These are phyloP conservation scores for Liopterus haemorrhoidalis DNA, from an alignment of 2,888 invertebrate species.

Conservation along the genomic window DNA sequence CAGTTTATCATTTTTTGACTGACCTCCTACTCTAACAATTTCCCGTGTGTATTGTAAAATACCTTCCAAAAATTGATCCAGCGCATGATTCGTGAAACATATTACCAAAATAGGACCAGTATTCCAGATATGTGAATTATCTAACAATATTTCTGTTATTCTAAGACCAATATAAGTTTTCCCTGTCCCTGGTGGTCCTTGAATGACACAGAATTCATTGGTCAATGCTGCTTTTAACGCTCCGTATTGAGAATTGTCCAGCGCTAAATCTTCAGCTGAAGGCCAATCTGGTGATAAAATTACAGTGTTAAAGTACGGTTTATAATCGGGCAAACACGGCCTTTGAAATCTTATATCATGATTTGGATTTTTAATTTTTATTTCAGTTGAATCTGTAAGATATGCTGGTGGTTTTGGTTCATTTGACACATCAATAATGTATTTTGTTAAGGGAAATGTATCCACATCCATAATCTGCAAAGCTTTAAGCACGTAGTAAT, in stretches of 20 bases:
- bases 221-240: slow-evolving; percentile 61
- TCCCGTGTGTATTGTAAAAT: slow-evolving; percentile 53
- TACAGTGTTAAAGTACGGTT: neutral
- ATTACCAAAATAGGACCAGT: slow-evolving; percentile 64
- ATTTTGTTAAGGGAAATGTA: slow-evolving; percentile 58
- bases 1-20: slow-evolving; percentile 56
- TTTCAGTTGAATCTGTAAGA: slow-evolving; percentile 27
- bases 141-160: slow-evolving; percentile 58
- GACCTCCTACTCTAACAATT: slow-evolving; percentile 64
- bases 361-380: neutral
- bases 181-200: slow-evolving; percentile 79
- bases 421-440: slow-evolving; percentile 53
- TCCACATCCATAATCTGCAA: slow-evolving; percentile 52
- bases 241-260: slow-evolving; percentile 58
- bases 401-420: slow-evolving; percentile 41
- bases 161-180: slow-evolving; percentile 70
- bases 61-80: slow-evolving; percentile 79
- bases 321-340: too few relatives aligned
- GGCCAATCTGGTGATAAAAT: slow-evolving; percentile 45
- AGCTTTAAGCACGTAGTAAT: slow-evolving; percentile 61
- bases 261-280: slow-evolving; percentile 41
- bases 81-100: slow-evolving; percentile 79
- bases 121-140: slow-evolving; percentile 46
- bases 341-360: neutral
- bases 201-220: slow-evolving; percentile 64